Conservation (phyloP, 2,888 invertebrate species). For the Pheosia tremula region DNA sequence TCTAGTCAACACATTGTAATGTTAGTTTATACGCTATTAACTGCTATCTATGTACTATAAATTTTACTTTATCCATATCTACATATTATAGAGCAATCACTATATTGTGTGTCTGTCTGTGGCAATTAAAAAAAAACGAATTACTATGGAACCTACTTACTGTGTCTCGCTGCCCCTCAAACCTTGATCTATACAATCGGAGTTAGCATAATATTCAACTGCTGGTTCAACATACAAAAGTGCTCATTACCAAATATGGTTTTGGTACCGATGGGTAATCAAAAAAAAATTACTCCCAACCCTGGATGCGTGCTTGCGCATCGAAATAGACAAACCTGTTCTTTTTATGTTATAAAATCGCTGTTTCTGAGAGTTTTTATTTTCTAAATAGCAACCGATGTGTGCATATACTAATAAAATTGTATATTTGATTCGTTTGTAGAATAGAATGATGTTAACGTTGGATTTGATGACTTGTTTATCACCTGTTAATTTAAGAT, state of each 20-base stretch:
- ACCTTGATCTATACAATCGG: constrained; percentile 38
- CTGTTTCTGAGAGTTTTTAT: constrained; percentile 22
- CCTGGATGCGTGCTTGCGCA: constrained; percentile 34
- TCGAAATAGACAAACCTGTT: constrained; percentile 29
- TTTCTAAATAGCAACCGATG: constrained; percentile 31
- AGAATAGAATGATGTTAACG: constrained; percentile 26
- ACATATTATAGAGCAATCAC: too few relatives aligned
- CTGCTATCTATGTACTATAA: too few relatives aligned
- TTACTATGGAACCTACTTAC: not conserved
- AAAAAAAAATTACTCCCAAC: constrained; percentile 5
- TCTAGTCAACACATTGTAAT: too few relatives aligned
- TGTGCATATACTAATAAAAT: constrained; percentile 23
- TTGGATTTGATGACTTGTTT: constrained; percentile 38
- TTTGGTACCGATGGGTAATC: constrained; percentile 64
- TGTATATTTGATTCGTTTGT: constrained; percentile 28
- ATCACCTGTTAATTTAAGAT: constrained; percentile 33
- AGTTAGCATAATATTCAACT: constrained; percentile 66
- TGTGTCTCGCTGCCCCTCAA: not conserved
- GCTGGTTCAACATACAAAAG: constrained; percentile 68
- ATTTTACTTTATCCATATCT: too few relatives aligned
- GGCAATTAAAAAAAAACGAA: too few relatives aligned
- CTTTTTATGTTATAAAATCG: constrained; percentile 3
- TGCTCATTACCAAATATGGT: constrained; percentile 73
- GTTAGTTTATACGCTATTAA: too few relatives aligned
- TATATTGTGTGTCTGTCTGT: too few relatives aligned